phyloP scores from a whole-genome alignment of 2,797 vertebrate species.

The Mastacembelus armatus region DNA sequence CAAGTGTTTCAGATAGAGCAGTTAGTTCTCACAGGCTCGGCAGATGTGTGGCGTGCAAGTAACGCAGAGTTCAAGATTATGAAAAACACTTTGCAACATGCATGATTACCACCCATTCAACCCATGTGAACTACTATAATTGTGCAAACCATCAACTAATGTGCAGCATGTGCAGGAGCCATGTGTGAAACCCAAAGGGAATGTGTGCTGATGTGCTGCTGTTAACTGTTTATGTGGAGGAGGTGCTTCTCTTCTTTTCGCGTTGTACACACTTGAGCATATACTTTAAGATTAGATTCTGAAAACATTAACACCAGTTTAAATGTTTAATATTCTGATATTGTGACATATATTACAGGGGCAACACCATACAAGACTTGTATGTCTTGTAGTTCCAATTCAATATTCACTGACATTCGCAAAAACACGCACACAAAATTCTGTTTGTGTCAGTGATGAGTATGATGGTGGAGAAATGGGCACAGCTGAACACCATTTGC shows the following conservation, averaged over 20 bases:
- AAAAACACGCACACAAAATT: slow-evolving; percentile 13
- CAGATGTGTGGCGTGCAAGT: slow-evolving; percentile 56
- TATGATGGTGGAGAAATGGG: slow-evolving; percentile 24
- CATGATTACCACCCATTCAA: slow-evolving; percentile 68
- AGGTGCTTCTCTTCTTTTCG: too few relatives aligned
- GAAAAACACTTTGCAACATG: slow-evolving; percentile 70
- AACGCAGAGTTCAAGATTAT: slow-evolving; percentile 48
- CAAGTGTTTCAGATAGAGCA: slow-evolving; percentile 43
- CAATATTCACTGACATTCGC: slow-evolving; percentile 14
- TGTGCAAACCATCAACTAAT: slow-evolving; percentile 53
- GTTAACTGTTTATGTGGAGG: not conserved
- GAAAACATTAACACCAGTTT: too few relatives aligned
- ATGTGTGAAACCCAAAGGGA: slow-evolving; percentile 44
- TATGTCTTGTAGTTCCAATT: slow-evolving; percentile 3
- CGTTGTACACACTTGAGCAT: too few relatives aligned
- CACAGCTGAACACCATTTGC: slow-evolving; percentile 38
- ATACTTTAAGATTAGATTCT: too few relatives aligned
- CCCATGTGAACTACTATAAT: slow-evolving; percentile 52
- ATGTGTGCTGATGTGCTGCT: slow-evolving; percentile 15
- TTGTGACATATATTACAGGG: too few relatives aligned
- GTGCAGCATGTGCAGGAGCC: slow-evolving; percentile 55
- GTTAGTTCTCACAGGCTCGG: slow-evolving; percentile 59
- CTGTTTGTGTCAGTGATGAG: slow-evolving; percentile 34
- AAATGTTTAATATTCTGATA: too few relatives aligned
- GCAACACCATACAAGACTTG: too few relatives aligned